phyloP scores from a whole-genome alignment of 2,888 invertebrate species.

The Parnassius glacialis region DNA sequence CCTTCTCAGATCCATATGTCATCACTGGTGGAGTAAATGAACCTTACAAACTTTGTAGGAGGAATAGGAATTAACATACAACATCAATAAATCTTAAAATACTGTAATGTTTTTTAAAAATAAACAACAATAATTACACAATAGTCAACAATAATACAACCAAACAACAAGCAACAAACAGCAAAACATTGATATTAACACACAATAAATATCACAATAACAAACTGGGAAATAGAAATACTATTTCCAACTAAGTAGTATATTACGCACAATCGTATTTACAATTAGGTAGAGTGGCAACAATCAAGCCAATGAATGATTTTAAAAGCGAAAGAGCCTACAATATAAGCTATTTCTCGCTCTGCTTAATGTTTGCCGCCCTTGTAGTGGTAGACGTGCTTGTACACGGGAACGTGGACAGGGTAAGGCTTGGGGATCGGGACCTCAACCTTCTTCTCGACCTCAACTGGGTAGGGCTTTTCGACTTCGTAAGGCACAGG shows the following conservation, averaged over 20 bases:
- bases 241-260: conserved; percentile 62
- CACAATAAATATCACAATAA: conserved; percentile 79
- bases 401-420: conserved; percentile 87
- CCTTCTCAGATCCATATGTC: too few species aligned
- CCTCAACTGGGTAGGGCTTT: conserved; percentile 88
- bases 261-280: conserved; percentile 52
- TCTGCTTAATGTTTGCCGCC: conserved; percentile 73
- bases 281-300: conserved; percentile 47
- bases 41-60: too few species aligned
- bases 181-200: conserved; percentile 50
- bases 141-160: conserved; percentile 73
- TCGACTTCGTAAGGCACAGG: conserved; percentile 86
- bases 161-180: conserved; percentile 72
- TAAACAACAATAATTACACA: conserved; percentile 68
- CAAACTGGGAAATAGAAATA: conserved; percentile 56
- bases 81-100: conserved; percentile 28
- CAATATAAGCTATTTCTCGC: conserved; percentile 45
- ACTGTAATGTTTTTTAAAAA: conserved; percentile 40
- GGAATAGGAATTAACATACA: too few species aligned
- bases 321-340: conserved; percentile 33
- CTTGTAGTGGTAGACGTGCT: conserved; percentile 85
- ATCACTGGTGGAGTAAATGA: too few species aligned
- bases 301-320: conserved; percentile 2
- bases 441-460: conserved; percentile 87
- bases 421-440: conserved; percentile 87